Evolutionary conservation across 2,888 invertebrate species (phyloP).

Genomic region (Meganola albula): DNA sequence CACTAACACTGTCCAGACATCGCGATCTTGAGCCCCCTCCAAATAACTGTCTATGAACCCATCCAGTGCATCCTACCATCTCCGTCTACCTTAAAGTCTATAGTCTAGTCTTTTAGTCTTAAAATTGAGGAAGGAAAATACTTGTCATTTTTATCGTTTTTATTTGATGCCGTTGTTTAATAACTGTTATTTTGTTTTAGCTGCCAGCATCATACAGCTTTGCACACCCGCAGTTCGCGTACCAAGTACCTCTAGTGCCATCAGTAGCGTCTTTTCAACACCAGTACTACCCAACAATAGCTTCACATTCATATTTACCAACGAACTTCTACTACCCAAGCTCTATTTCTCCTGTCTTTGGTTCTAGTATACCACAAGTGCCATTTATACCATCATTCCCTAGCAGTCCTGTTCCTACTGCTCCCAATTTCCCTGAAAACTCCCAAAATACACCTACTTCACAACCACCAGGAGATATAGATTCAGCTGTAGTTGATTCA

Average conservation of each 20-base stretch:
- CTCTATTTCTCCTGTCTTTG: conserved; percentile 21
- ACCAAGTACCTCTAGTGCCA: conserved; percentile 42
- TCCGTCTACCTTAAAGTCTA: too few species aligned
- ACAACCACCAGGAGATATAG: conserved; percentile 47
- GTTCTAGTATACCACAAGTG: conserved; percentile 10
- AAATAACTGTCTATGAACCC: too few species aligned
- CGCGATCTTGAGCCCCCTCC: too few species aligned
- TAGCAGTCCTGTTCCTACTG: conserved; percentile 8
- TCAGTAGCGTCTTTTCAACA: conserved; percentile 40
- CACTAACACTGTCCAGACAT: too few species aligned
- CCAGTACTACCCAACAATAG: conserved; percentile 40
- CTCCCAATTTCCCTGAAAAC: conserved; percentile 18
- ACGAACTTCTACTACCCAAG: conserved; percentile 43
- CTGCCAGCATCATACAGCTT: conserved; percentile 44
- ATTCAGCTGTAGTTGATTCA: conserved; percentile 61
- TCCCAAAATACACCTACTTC: conserved; percentile 25
- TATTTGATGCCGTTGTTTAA: too few species aligned
- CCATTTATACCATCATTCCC: conserved; percentile 4
- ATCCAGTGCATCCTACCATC: too few species aligned
- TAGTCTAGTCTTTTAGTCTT: too few species aligned
- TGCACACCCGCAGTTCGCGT: conserved; percentile 46
- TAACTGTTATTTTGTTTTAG: conserved; percentile 32
- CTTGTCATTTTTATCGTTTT: too few species aligned
- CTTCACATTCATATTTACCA: conserved; percentile 44
- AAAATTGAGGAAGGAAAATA: too few species aligned